Evolutionary conservation across 2,888 invertebrate genomes (phyloP), one percentile per base, ranked within the genome.

Genomic region (Suillia variegata): DNA sequence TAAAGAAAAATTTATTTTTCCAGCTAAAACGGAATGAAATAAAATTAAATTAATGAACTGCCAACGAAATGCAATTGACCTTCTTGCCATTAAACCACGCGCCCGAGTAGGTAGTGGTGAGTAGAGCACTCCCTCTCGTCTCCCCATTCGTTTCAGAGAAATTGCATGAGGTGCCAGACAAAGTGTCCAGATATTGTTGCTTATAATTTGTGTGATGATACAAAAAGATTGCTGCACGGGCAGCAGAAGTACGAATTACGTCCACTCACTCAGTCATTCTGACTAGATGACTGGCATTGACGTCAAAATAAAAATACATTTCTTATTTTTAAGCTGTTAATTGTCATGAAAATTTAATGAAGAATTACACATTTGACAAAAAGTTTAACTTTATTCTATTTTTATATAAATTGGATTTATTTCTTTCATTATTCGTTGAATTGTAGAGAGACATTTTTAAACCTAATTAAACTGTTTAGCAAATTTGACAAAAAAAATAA

Each of bases 51-150:
- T 74, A 74, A 73, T 74, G 73, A 71, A 69, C 70, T 69, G 75
- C 65, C 75, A 70, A 67, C 68, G 64, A 77, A 78, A 72, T 76
- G 73, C 75, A 78, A 74, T 76, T 73, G 78, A 76, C 77, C 77
- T 75, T 77, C 78, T 62, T 69, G 65, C 58, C 61, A 62, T 67
- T 67, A 54, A 45, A 62, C 66, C 59, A 63, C 34, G 59, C 58
- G 24, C 53, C n/a, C 45, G 38, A 45, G 51, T 42, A 50, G 24
- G 34, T 24, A 38, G 26, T 10, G 26, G 45, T 13, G 45, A 45
- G 45, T 38, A 38, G 38, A 20, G 45, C 20, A 45, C n/a, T n/a
- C n/a, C n/a, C n/a, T n/a, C n/a, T n/a, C n/a, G n/a, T n/a, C n/a
- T n/a, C n/a, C n/a, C n/a, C n/a, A n/a, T n/a, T n/a, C n/a, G n/a